Conservation (phyloP, 2,888 invertebrate genomes). For the Priocnemis perturbator region DNA sequence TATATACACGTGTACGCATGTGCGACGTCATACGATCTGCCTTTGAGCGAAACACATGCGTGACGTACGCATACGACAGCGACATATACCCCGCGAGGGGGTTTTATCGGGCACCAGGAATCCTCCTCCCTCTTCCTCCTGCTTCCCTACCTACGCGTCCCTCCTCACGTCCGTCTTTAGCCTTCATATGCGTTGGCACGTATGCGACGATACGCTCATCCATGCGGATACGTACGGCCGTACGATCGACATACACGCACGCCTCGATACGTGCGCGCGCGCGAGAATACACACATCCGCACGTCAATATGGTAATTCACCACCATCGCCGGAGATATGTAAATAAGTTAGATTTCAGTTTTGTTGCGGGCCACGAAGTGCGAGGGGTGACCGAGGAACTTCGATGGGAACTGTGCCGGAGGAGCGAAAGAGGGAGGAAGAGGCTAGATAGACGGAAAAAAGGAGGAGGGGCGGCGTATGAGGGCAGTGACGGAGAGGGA, state of each 20-base stretch:
- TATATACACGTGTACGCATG: slow-evolving; percentile 26
- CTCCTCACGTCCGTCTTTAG: slow-evolving; percentile 50
- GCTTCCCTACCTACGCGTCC: slow-evolving; percentile 19
- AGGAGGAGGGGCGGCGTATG: slow-evolving; percentile 26
- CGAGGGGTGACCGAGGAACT: slow-evolving; percentile 56
- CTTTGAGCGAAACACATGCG: slow-evolving; percentile 30
- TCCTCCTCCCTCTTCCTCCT: slow-evolving; percentile 20
- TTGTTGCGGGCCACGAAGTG: slow-evolving; percentile 60
- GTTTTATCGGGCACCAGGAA: slow-evolving; percentile 49
- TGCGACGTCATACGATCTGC: slow-evolving; percentile 62
- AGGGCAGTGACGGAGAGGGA: slow-evolving; percentile 11
- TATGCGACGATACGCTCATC: slow-evolving; percentile 43
- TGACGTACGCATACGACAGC: slow-evolving; percentile 16
- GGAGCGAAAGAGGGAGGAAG: slow-evolving; percentile 46
- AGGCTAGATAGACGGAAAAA: slow-evolving; percentile 31
- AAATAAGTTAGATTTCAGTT: slow-evolving; percentile 75
- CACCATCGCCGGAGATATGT: slow-evolving; percentile 72
- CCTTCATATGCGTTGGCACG: slow-evolving; percentile 71
- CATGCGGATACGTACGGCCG: slow-evolving; percentile 51
- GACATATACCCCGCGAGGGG: slow-evolving; percentile 22
- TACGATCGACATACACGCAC: slow-evolving; percentile 8
- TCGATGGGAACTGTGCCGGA: slow-evolving; percentile 71
- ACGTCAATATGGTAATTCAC: slow-evolving; percentile 72
- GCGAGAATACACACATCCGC: slow-evolving; percentile 26
- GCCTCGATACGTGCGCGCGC: slow-evolving; percentile 30